Evolutionary conservation across 2,113 vertebrate species (phyloP).

Genomic region (Felis chaus): DNA sequence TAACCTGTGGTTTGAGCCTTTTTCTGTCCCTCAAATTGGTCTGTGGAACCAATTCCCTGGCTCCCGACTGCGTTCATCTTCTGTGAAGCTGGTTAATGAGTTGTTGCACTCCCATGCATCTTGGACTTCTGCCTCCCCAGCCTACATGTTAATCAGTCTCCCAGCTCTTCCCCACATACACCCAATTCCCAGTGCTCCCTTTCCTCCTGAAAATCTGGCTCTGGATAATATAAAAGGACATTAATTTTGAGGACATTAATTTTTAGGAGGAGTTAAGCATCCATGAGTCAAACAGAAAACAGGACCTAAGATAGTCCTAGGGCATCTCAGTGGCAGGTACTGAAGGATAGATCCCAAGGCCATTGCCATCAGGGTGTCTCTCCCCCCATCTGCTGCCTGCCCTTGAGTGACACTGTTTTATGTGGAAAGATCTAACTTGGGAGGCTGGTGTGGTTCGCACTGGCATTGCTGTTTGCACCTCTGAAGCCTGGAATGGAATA

Average conservation of each 20-base stretch:
- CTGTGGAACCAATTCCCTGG: not conserved
- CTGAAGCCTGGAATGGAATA: not conserved
- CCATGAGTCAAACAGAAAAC: not conserved
- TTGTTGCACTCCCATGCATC: not conserved
- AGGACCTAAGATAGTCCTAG: not conserved
- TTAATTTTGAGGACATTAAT: not conserved
- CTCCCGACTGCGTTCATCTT: not conserved
- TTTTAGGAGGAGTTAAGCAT: not conserved
- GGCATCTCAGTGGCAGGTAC: not conserved
- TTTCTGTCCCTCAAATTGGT: not conserved
- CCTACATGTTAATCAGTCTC: not conserved
- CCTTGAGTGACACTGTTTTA: not conserved
- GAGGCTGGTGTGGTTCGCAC: not conserved
- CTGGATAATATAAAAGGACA: not conserved
- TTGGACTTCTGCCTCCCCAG: not conserved
- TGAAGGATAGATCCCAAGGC: not conserved
- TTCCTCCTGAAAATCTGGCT: not conserved
- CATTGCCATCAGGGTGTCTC: not conserved
- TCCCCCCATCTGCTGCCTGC: not conserved
- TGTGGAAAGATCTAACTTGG: not conserved
- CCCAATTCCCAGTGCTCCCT: not conserved
- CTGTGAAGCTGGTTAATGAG: not conserved
- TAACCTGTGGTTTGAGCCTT: not conserved
- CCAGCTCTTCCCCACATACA: not conserved
- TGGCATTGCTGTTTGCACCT: not conserved